Evolutionary conservation across 1,140 invertebrate genomes (phyloP).

Genomic region (Rhagoletis zephyria): DNA sequence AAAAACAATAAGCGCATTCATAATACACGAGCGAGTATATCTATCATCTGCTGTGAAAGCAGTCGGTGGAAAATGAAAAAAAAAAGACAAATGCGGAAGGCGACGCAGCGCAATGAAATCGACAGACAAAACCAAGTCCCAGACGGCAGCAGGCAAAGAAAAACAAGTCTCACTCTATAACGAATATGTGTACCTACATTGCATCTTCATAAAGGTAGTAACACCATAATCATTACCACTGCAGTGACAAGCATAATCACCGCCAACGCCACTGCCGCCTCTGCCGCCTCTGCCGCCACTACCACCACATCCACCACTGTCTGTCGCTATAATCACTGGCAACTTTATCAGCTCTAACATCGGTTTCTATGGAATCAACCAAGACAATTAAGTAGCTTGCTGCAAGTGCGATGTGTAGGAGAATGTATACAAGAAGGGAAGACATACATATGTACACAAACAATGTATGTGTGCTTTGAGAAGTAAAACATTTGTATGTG

Average conservation of each 20-base stretch:
- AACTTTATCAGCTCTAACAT: neutral
- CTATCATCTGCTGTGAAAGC: constrained; percentile 4
- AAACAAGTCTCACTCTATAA: neutral
- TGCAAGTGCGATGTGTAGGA: neutral
- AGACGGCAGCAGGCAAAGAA: constrained; percentile 1
- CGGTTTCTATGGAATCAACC: neutral
- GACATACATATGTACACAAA: too few species aligned
- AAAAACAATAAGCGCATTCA: constrained; percentile 44
- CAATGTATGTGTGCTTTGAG: neutral
- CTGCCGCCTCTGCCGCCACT: neutral
- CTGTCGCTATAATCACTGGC: neutral
- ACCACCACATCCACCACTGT: neutral
- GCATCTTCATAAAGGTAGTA: too few species aligned
- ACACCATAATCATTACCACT: neutral
- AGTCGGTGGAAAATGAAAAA: neutral
- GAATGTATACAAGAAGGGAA: neutral
- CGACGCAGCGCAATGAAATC: neutral
- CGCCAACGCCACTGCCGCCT: neutral
- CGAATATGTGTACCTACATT: too few species aligned
- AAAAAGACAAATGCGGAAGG: neutral
- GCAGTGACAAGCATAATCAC: neutral
- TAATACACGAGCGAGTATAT: constrained; percentile 36
- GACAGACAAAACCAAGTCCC: neutral
- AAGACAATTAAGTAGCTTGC: neutral
- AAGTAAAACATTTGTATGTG: neutral